Evolutionary conservation across 2,888 invertebrate species (phyloP).

Genomic region (Agapetus fuscipes): DNA sequence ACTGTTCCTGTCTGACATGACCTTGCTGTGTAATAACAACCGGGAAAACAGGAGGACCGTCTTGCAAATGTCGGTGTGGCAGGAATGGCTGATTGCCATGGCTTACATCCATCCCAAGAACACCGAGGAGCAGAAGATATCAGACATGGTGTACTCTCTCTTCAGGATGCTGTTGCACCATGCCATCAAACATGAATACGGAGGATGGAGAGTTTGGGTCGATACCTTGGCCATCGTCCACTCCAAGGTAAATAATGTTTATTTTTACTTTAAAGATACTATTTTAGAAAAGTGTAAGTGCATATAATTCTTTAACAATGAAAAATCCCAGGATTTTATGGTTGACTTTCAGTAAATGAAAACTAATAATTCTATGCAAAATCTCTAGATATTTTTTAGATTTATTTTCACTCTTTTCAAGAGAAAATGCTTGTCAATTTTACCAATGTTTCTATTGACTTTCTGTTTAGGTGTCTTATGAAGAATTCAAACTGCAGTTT

Average conservation of each 20-base stretch:
- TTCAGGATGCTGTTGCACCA: conserved; percentile 97
- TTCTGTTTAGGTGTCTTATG: conserved; percentile 75
- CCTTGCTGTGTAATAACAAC: conserved; percentile 93
- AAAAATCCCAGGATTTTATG: too few species aligned
- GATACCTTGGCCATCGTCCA: conserved; percentile 98
- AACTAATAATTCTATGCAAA: too few species aligned
- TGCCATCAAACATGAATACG: conserved; percentile 98
- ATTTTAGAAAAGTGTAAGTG: too few species aligned
- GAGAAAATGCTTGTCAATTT: too few species aligned
- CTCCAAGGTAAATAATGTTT: conserved; percentile 76
- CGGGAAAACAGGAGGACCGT: conserved; percentile 95
- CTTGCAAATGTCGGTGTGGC: conserved; percentile 99
- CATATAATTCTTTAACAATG: too few species aligned
- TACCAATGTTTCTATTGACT: conserved; percentile 1
- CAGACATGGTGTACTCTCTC: conserved; percentile 95
- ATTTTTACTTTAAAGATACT: too few species aligned
- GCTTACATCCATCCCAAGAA: conserved; percentile 96
- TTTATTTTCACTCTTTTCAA: too few species aligned
- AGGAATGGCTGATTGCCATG: conserved; percentile 98
- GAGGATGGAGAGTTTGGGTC: conserved; percentile 99
- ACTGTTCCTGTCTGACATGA: conserved; percentile 95
- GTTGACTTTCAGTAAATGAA: too few species aligned
- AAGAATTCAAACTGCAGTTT: conserved; percentile 95
- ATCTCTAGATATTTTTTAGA: too few species aligned
- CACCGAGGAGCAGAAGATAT: conserved; percentile 90